Base-by-base conservation (phyloP, 2,888 invertebrate species). In the Coelogynopora nodosa region DNA sequence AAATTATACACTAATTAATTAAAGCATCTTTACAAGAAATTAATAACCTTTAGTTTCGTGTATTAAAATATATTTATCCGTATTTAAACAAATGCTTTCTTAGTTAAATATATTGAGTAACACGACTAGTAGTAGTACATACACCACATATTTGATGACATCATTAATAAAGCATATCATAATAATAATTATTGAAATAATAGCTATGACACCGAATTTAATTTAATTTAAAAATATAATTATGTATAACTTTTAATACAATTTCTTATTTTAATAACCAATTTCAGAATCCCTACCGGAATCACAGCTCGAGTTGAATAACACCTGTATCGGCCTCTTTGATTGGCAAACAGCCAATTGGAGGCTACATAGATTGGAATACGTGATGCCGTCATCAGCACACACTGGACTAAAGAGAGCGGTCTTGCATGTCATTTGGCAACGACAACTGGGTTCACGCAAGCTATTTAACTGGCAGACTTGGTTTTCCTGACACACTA, bases 341-440 rank as follows among this genome's bases (percentile, higher is more conserved):
- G 67, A 28, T 27, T 30, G 30, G 31, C 94, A 97, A 90, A 96
- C 96, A 92, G 97, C 96, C 92, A 96, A 95, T 91, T 95, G 95
- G 90, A 97, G 93, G 93, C 96, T 95, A 92, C 97, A 97, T 89
- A 95, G 95, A 92, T 97, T 97, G 90, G 96, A 95, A 93, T 97
- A 97, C 0, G 97, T 97, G 93, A 95, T 95, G 88, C 94, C 94
- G 90, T 97, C 97, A 0, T 95, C 95, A n/a, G 96, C 97, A 91
- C 97, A 97, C 1, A 97, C 95, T 0, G 96, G 93, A 94, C 81
- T 5, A n/a, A 28, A 28, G 18, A 26, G 0, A 27, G 2, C 23
- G 2, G 29, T 5, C 5, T 80, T 30, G 27, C 86, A 86, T 1
- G 28, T 86, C n/a, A 23, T 27, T 23, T 95, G 95, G 91, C 96